A percentile compares a stretch with the other conserved stretches of the same genome.
These are phyloP conservation scores for Pocillopora grandis DNA, from an alignment of 92 coral and sea anemone species.

Conservation along the genomic window DNA sequence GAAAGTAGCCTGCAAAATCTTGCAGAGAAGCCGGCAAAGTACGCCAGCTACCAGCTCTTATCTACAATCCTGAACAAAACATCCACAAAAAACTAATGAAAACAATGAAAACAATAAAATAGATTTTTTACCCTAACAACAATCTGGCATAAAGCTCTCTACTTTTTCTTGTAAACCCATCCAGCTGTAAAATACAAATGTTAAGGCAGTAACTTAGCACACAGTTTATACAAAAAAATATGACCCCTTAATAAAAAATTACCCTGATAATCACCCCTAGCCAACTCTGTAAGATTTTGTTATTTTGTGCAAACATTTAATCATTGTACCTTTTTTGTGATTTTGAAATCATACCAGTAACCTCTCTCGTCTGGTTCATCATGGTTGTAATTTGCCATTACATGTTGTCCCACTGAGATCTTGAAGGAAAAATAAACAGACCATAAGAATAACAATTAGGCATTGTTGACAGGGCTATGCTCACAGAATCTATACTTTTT, in stretches of 20 bases:
- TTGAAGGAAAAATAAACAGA: not conserved
- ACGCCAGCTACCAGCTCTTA: no score
- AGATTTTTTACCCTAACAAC: constrained; percentile 68
- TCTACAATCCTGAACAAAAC: not conserved
- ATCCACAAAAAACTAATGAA: not conserved
- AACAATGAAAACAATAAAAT: not conserved
- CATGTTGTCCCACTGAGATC: constrained; percentile 85
- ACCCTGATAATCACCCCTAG: no score
- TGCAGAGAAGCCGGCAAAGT: no score
- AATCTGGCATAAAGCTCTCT: constrained; percentile 88
- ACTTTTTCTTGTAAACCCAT: constrained; percentile 71
- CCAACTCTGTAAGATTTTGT: no score
- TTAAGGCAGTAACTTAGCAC: not conserved
- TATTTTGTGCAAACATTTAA: not conserved
- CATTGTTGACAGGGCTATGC: no score
- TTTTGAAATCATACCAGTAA: constrained; percentile 96
- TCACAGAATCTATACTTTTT: no score
- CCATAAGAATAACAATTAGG: not conserved
- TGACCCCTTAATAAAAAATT: not conserved
- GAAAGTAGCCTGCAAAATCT: no score
- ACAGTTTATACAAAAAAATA: not conserved
- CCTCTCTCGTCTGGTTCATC: constrained; percentile 98
- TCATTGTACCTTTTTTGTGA: constrained; percentile 73
- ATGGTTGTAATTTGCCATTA: constrained; percentile 98
- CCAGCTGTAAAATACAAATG: constrained; percentile 43